These are phyloP conservation scores for Oenanthe melanoleuca DNA, from an alignment of 2,113 vertebrate genomes.

Conservation along the genomic window DNA sequence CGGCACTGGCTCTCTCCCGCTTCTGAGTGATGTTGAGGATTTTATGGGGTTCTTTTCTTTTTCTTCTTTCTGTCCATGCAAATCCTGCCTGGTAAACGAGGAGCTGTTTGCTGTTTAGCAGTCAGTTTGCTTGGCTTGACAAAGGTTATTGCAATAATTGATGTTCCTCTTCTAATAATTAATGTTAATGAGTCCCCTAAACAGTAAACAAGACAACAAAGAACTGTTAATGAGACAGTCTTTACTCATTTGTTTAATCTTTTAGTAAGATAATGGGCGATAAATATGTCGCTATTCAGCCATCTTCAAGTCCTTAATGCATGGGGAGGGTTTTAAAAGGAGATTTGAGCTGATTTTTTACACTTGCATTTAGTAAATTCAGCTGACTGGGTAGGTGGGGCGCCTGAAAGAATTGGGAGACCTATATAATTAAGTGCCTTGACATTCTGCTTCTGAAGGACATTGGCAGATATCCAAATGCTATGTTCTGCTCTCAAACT, in stretches of 20 bases:
- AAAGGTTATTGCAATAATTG: slow-evolving; percentile 53
- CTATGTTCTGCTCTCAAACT: slow-evolving; percentile 72
- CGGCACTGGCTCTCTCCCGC: neutral
- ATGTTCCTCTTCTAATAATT: slow-evolving; percentile 52
- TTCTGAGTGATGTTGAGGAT: neutral
- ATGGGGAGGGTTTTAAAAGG: slow-evolving; percentile 20
- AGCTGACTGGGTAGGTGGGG: slow-evolving; percentile 44
- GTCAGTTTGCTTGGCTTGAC: slow-evolving; percentile 41
- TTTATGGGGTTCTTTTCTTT: neutral
- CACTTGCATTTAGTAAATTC: slow-evolving; percentile 40
- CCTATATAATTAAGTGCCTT: slow-evolving; percentile 73
- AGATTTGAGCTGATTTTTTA: slow-evolving; percentile 33
- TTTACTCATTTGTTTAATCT: slow-evolving; percentile 69
- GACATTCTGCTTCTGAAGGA: slow-evolving; percentile 83
- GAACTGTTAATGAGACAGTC: slow-evolving; percentile 62
- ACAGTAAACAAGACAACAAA: slow-evolving; percentile 57
- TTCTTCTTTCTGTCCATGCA: neutral
- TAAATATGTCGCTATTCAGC: slow-evolving; percentile 3
- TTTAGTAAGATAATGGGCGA: slow-evolving; percentile 38
- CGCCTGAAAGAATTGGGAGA: slow-evolving; percentile 47
- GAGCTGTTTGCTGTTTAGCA: slow-evolving; percentile 9
- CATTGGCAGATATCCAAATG: slow-evolving; percentile 78
- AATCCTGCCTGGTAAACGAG: neutral
- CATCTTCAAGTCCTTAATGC: slow-evolving; percentile 30
- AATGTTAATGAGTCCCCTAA: slow-evolving; percentile 56